phyloP scores from a whole-genome alignment of 2,797 vertebrate genomes.

The Rhodeus uyekii region DNA sequence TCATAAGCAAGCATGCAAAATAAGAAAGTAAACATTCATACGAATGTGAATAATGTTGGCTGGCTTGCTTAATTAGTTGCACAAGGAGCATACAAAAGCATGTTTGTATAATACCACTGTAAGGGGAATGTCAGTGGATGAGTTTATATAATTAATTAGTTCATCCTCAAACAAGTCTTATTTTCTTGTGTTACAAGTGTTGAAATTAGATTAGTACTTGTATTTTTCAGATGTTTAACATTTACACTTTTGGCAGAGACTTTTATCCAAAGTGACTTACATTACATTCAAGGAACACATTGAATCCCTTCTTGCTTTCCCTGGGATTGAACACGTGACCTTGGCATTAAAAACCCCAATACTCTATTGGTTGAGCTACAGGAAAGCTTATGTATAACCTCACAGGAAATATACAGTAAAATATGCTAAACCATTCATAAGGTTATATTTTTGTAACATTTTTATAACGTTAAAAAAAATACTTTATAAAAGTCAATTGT shows the following conservation, averaged over 20 bases:
- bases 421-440: neutral
- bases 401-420: neutral
- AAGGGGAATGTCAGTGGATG: neutral
- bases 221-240: too few relatives aligned
- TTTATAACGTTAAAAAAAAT: neutral
- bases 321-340: too few relatives aligned
- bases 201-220: neutral
- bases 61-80: conserved; percentile 17
- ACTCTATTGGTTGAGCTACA: too few relatives aligned
- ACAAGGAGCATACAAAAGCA: neutral
- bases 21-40: conserved; percentile 31
- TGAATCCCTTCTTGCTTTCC: too few relatives aligned
- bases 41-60: neutral
- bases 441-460: neutral
- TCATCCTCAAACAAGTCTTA: neutral
- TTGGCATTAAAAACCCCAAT: too few relatives aligned
- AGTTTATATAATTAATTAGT: neutral
- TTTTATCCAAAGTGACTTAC: too few relatives aligned
- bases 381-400: neutral
- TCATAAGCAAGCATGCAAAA: conserved; percentile 7
- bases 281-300: too few relatives aligned
- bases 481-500: neutral
- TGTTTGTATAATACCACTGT: conserved; percentile 2
- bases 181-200: neutral
- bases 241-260: too few relatives aligned